Percentiles rank a stretch among this genome's conserved stretches.
phyloP scores from a whole-genome alignment of 2,888 invertebrate species.

The Eupithecia abbreviata region DNA sequence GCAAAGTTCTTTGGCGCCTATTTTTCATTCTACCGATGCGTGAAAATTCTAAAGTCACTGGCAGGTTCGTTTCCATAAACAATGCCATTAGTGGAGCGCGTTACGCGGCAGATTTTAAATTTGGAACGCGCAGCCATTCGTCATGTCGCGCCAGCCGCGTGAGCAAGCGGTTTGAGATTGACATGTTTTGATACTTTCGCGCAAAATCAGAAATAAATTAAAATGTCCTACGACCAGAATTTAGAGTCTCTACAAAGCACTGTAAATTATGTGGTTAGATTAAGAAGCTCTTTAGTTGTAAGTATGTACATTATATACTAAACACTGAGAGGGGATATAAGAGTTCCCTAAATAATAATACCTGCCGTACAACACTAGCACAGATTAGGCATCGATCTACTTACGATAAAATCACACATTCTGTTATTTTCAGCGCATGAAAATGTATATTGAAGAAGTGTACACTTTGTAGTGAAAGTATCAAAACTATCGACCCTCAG shows the following conservation, averaged over 20 bases:
- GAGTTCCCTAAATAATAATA: neutral
- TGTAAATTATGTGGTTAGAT: neutral
- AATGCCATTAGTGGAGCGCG: conserved; percentile 80
- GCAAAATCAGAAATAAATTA: conserved; percentile 6
- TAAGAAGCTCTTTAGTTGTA: neutral
- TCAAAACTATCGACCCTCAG: conserved; percentile 50
- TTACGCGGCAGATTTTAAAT: conserved; percentile 84
- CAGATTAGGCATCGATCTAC: neutral
- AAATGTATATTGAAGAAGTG: neutral
- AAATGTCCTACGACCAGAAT: neutral
- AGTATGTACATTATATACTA: neutral
- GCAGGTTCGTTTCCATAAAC: conserved; percentile 78
- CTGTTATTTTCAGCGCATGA: neutral
- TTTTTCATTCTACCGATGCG: conserved; percentile 60
- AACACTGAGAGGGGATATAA: neutral
- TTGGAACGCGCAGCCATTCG: conserved; percentile 81
- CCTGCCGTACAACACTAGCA: neutral
- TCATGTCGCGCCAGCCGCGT: conserved; percentile 77
- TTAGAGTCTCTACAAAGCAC: neutral
- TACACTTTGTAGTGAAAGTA: conserved; percentile 41
- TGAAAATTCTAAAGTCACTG: conserved; percentile 75
- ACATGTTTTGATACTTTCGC: conserved; percentile 60
- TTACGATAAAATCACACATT: neutral
- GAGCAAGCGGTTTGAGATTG: conserved; percentile 46
- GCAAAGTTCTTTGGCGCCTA: conserved; percentile 37